These are phyloP conservation scores for Mycteria americana DNA, from an alignment of 2,797 vertebrate species.

Conservation along the genomic window DNA sequence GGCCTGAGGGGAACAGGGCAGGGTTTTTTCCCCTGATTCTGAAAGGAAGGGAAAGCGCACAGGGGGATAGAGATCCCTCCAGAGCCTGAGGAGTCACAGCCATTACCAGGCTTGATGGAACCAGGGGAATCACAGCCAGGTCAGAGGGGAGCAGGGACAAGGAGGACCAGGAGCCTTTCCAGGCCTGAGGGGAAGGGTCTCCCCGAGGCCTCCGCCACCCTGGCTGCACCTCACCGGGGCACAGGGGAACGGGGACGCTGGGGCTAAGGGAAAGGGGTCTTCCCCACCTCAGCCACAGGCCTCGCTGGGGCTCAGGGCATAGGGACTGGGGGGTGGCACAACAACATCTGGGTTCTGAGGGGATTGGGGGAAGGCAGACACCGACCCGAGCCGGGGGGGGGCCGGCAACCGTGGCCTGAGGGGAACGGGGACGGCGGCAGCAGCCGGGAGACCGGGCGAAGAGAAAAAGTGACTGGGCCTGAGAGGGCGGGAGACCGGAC, in stretches of 20 bases:
- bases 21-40: no score
- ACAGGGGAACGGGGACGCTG: no score
- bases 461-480: neutral
- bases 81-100: neutral
- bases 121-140: neutral
- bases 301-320: no score
- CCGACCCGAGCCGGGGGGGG: no score
- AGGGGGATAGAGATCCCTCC: neutral
- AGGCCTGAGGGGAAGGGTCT: neutral
- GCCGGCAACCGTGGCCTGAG: neutral
- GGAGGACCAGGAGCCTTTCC: no score
- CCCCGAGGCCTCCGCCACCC: neutral
- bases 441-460: neutral
- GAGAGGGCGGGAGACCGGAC: neutral
- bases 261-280: no score
- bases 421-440: neutral
- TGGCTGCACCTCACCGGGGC: neutral
- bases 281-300: neutral
- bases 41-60: accelerated
- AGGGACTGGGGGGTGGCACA: neutral
- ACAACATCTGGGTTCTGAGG: neutral
- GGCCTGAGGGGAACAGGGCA: neutral
- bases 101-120: neutral
- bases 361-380: neutral
- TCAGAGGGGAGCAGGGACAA: neutral